Evolutionary conservation across 2,113 vertebrate species (phyloP).

Genomic region (Mesitornis unicolor): DNA sequence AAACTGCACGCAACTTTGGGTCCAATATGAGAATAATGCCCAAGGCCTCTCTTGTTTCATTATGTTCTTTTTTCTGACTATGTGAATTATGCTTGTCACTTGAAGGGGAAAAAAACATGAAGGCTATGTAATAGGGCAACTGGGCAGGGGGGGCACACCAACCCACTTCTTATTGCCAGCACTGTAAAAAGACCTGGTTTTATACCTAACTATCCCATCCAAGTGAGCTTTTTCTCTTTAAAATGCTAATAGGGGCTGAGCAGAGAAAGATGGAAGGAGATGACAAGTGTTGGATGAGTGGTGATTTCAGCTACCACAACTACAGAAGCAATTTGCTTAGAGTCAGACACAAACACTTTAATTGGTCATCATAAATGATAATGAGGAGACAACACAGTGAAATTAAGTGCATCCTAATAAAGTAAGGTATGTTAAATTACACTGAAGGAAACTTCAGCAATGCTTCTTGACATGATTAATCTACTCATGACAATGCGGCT

Average conservation of each 20-base stretch:
- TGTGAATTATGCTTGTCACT: background rate
- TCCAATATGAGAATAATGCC: background rate
- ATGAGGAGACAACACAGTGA: slow-evolving; percentile 42
- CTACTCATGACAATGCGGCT: slow-evolving; percentile 34
- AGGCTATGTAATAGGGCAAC: background rate
- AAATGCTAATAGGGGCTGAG: background rate
- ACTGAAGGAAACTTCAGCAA: slow-evolving; percentile 19
- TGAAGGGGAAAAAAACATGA: background rate
- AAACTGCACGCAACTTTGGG: background rate
- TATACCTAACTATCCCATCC: background rate
- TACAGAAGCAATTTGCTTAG: slow-evolving; percentile 26
- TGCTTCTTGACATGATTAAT: slow-evolving; percentile 51
- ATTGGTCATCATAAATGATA: slow-evolving; percentile 61
- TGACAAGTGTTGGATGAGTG: background rate
- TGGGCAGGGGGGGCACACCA: no score
- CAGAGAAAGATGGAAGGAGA: background rate
- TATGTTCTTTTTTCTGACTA: background rate
- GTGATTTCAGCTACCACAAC: background rate
- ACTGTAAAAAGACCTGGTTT: background rate
- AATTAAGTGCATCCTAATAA: slow-evolving; percentile 61
- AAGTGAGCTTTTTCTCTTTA: background rate
- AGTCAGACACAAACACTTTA: slow-evolving; percentile 36
- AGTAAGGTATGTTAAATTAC: slow-evolving; percentile 39
- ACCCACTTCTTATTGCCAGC: background rate
- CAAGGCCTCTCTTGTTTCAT: background rate